A percentile compares a stretch with the other conserved stretches of the same genome.
phyloP scores from a whole-genome alignment of 1,140 invertebrate genomes.

The Conus ventricosus region DNA sequence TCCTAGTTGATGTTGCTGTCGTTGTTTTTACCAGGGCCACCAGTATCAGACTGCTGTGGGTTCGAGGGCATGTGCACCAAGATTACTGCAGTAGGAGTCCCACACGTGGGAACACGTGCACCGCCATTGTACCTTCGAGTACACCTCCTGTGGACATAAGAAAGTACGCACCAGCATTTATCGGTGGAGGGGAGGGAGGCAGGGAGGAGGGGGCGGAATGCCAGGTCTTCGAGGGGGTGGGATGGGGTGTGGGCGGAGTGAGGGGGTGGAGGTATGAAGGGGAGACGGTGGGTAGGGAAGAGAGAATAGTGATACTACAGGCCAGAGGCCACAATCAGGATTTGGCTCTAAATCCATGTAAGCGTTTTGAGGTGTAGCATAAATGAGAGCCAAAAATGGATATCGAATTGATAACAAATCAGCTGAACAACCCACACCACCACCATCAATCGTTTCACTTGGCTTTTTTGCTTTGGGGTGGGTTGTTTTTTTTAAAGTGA shows the following conservation, averaged over 20 bases:
- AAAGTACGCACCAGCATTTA: not conserved
- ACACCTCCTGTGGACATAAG: conserved; percentile 7
- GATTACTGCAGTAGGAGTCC: conserved; percentile 23
- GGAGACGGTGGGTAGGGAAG: not conserved
- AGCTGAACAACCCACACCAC: too few relatives aligned
- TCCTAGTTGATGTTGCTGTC: not conserved
- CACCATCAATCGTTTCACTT: too few relatives aligned
- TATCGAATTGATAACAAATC: too few relatives aligned
- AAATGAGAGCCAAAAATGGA: too few relatives aligned
- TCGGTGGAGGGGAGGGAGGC: not conserved
- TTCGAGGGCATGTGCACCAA: conserved; percentile 19
- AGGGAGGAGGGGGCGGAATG: not conserved
- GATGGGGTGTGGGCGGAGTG: not conserved
- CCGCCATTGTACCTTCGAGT: conserved; percentile 5
- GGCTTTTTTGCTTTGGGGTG: too few relatives aligned
- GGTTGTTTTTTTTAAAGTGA: too few relatives aligned
- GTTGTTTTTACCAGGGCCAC: not conserved
- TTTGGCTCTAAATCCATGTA: too few relatives aligned
- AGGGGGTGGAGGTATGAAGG: too few relatives aligned
- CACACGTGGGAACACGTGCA: not conserved
- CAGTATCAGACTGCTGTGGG: not conserved
- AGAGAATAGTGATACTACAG: too few relatives aligned
- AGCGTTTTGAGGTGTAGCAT: too few relatives aligned
- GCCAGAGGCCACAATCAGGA: too few relatives aligned
- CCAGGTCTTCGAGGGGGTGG: not conserved